A percentile compares a stretch with the other conserved stretches of the same genome.
phyloP scores from a whole-genome alignment of 2,888 invertebrate species.

The Noctua janthe region DNA sequence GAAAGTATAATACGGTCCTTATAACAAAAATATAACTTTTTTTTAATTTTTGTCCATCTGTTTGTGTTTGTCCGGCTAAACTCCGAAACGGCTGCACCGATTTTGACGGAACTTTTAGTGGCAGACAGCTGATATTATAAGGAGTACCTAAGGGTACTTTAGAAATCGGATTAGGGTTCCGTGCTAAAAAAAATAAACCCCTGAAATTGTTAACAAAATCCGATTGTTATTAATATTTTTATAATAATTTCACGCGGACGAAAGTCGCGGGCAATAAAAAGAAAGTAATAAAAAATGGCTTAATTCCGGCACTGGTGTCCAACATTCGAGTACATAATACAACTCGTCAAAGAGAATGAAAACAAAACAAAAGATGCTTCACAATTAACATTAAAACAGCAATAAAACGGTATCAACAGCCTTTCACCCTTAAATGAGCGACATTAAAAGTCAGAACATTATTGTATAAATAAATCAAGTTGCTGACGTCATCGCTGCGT shows the following conservation, averaged over 20 bases:
- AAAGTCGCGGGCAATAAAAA: background rate
- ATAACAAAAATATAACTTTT: no score
- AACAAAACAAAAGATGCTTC: slow-evolving; percentile 25
- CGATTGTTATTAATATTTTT: background rate
- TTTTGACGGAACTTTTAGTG: background rate
- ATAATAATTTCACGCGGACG: background rate
- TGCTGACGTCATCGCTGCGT: slow-evolving; percentile 78
- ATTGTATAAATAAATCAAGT: slow-evolving; percentile 79
- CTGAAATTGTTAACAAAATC: background rate
- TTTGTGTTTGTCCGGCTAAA: background rate
- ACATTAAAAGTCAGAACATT: slow-evolving; percentile 72
- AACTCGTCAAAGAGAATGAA: slow-evolving; percentile 2
- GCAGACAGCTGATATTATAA: background rate
- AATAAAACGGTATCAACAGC: slow-evolving; percentile 34
- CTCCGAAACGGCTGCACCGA: background rate
- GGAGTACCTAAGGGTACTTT: background rate
- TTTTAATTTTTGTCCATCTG: background rate
- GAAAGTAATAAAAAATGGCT: background rate
- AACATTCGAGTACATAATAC: background rate
- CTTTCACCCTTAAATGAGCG: slow-evolving; percentile 66
- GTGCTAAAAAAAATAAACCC: background rate
- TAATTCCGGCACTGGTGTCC: background rate
- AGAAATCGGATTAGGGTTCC: background rate
- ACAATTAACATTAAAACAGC: slow-evolving; percentile 27
- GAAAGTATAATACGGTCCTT: no score